Conservation (phyloP, 2,888 invertebrate genomes). For the Silvanus unidentatus region DNA sequence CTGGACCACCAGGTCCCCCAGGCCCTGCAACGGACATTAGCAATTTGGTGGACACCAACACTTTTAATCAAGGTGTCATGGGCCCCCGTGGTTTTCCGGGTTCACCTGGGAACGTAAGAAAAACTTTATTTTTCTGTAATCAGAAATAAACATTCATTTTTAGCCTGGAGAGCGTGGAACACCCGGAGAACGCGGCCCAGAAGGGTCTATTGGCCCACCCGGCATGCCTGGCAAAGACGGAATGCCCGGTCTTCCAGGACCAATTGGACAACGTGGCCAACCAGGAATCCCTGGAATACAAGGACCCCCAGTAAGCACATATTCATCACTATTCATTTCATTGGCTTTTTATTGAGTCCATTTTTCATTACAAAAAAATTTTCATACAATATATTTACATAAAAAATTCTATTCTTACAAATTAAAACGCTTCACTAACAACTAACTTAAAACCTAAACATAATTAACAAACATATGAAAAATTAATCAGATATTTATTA, state of each 20-base stretch:
- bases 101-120: slow-evolving; percentile 49
- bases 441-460: no score
- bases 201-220: slow-evolving; percentile 52
- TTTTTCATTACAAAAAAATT: slow-evolving; percentile 3
- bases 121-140: not conserved
- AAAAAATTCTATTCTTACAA: no score
- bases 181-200: slow-evolving; percentile 52
- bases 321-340: no score
- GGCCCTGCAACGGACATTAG: slow-evolving; percentile 34
- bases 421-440: no score
- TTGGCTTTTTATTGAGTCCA: slow-evolving; percentile 1
- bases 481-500: not conserved
- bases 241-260: slow-evolving; percentile 53
- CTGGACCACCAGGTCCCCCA: slow-evolving; percentile 47
- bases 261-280: slow-evolving; percentile 54
- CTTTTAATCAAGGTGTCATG: slow-evolving; percentile 46
- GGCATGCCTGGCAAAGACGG: slow-evolving; percentile 57
- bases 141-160: slow-evolving; percentile 6
- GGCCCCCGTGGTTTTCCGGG: slow-evolving; percentile 55
- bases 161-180: slow-evolving; percentile 56
- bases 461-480: slow-evolving; percentile 3
- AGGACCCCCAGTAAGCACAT: slow-evolving; percentile 51
- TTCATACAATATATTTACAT: slow-evolving; percentile 3
- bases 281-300: slow-evolving; percentile 56
- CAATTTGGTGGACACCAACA: slow-evolving; percentile 25